Conservation (phyloP, 1,140 invertebrate species). For the Pachypeltis micranthus region DNA sequence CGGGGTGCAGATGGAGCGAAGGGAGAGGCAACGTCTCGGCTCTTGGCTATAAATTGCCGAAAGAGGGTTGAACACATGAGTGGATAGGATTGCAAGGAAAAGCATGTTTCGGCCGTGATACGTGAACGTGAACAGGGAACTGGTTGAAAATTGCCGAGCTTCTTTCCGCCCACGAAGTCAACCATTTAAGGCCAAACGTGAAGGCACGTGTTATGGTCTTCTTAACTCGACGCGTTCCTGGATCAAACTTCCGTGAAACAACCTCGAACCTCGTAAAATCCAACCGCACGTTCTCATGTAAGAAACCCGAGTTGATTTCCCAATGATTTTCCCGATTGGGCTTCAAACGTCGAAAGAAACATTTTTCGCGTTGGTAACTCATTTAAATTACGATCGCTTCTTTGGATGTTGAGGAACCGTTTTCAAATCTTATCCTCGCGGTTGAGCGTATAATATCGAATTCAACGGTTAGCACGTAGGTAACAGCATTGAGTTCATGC, state of each 20-base stretch:
- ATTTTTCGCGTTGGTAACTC: too few relatives aligned
- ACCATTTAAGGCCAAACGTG: background rate
- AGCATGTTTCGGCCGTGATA: background rate
- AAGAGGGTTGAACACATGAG: constrained; percentile 3
- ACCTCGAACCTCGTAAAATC: background rate
- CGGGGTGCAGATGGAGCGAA: background rate
- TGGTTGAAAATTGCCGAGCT: background rate
- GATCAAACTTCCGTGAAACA: background rate
- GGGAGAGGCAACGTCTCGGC: background rate
- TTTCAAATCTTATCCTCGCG: too few relatives aligned
- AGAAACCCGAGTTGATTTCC: too few relatives aligned
- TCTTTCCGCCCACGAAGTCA: background rate
- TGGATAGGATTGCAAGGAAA: constrained; percentile 3
- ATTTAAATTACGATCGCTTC: too few relatives aligned
- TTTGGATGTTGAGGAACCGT: too few relatives aligned
- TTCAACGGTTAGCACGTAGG: too few relatives aligned
- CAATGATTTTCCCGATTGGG: too few relatives aligned
- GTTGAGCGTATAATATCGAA: too few relatives aligned
- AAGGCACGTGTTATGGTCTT: constrained; percentile 1
- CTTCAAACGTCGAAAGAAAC: too few relatives aligned
- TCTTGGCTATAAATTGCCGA: background rate
- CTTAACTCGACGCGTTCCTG: background rate
- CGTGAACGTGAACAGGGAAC: constrained; percentile 3
- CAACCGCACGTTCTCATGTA: background rate
- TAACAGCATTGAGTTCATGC: too few relatives aligned